These are phyloP conservation scores for Cremastobaeus sp. DNA, from an alignment of 2,888 invertebrate genomes.

Conservation along the genomic window DNA sequence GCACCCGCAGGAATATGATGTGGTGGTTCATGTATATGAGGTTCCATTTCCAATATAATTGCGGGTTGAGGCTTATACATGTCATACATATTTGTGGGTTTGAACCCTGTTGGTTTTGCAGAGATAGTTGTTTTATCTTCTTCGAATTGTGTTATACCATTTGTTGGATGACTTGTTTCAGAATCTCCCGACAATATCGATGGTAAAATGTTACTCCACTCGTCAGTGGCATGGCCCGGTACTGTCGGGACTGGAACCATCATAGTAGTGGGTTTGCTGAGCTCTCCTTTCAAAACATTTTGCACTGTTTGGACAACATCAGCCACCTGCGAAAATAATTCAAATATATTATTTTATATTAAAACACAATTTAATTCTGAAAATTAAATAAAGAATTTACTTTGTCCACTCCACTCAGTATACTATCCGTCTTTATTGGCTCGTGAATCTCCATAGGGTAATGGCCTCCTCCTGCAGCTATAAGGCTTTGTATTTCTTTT, in stretches of 20 bases:
- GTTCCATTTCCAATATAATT: conserved; percentile 55
- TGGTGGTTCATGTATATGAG: conserved; percentile 48
- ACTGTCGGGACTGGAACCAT: conserved; percentile 72
- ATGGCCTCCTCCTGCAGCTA: conserved; percentile 86
- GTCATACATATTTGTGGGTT: conserved; percentile 42
- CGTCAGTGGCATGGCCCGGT: conserved; percentile 74
- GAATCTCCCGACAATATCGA: conserved; percentile 87
- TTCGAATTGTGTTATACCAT: conserved; percentile 31
- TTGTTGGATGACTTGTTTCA: conserved; percentile 65
- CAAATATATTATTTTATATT: not conserved
- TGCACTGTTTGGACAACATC: conserved; percentile 91
- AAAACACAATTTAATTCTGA: not conserved
- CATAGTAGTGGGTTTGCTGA: conserved; percentile 79
- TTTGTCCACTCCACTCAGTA: conserved; percentile 22
- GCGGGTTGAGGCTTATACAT: conserved; percentile 55
- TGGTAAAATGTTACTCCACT: conserved; percentile 89
- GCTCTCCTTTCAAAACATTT: conserved; percentile 88
- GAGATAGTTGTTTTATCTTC: conserved; percentile 60
- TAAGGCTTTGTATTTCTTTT: conserved; percentile 90
- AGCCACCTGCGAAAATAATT: conserved; percentile 80
- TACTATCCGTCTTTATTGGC: conserved; percentile 55
- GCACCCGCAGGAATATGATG: conserved; percentile 40
- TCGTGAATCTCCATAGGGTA: conserved; percentile 75
- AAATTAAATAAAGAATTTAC: not conserved
- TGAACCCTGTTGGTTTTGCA: conserved; percentile 9